Evolutionary conservation across 2,113 vertebrate genomes (phyloP).

Genomic region (Bungarus multicinctus): DNA sequence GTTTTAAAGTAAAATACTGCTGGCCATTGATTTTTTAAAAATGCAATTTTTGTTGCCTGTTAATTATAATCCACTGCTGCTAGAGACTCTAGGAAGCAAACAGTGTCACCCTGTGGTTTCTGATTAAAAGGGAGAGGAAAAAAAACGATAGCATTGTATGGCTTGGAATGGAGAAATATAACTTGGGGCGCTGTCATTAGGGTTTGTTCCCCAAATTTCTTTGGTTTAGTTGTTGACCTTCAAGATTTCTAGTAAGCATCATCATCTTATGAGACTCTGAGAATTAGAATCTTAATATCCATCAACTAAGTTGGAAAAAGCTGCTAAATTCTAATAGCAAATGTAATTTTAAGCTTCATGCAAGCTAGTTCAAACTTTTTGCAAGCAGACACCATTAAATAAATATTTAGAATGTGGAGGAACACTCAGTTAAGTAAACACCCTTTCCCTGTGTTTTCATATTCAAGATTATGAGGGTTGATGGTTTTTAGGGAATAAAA

Average conservation of each 20-base stretch:
- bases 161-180: neutral
- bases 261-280: neutral
- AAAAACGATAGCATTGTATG: neutral
- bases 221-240: neutral
- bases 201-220: neutral
- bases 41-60: neutral
- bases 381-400: neutral
- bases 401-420: neutral
- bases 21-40: neutral
- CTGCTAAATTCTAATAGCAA: neutral
- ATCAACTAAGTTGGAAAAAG: neutral
- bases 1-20: neutral
- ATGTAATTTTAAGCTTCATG: neutral
- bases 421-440: neutral
- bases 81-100: constrained; percentile 15
- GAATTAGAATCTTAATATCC: neutral
- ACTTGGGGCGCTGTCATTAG: neutral
- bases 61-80: constrained; percentile 29
- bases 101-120: neutral
- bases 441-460: neutral
- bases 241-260: neutral
- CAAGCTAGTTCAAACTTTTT: neutral
- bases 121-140: neutral
- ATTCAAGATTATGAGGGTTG: neutral
- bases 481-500: neutral